Evolutionary conservation across 2,797 vertebrate genomes (phyloP), one percentile per base, ranked within the genome.

Genomic region (Otolemur crassicaudatus): DNA sequence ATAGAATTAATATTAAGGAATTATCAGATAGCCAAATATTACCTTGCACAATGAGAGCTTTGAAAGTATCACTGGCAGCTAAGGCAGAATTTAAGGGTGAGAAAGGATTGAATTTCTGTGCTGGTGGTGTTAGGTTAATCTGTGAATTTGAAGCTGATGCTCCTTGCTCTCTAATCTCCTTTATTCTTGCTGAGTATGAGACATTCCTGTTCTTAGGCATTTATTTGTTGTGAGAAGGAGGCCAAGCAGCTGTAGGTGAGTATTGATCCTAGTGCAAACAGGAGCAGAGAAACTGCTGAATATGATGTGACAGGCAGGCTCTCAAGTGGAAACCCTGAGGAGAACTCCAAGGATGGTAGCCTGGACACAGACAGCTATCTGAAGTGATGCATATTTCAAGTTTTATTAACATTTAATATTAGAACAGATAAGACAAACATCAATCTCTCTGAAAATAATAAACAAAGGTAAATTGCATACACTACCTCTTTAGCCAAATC

Each of bases 271-370:
- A 49, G 7, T 8, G 16, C 49, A 81, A 77, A 82, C 63, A 77
- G 60, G 46, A 91, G 75, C 40, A 91, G 86, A 95, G 49, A 96
- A 96, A 95, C 86, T 53, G 14, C 40, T 86, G 87, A 94, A 91
- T 92, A 80, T 17, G 25, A 79, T 75, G n/a, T 46, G 22, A 76
- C 81, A 93, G 85, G n/a, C n/a, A 56, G 63, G 83, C n/a, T 84
- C 58, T 87, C 49, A 40, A 65, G 61, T 79, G 22, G 67, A 93
- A 94, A 96, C 53, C 65, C 1, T 2, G 22, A 91, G 56, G 27
- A 85, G 61, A 81, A 81, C 87, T 69, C 46, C 81, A 92, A 58
- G 56, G 27, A 16, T 63, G 27, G 31, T 58, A 23, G 67, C 56
- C 14, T 56, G 16, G 70, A 75, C 58, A 72, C 1, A 49, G 49